Base-by-base conservation (phyloP, 2,797 vertebrate genomes). In the Meriones psammophilus region DNA sequence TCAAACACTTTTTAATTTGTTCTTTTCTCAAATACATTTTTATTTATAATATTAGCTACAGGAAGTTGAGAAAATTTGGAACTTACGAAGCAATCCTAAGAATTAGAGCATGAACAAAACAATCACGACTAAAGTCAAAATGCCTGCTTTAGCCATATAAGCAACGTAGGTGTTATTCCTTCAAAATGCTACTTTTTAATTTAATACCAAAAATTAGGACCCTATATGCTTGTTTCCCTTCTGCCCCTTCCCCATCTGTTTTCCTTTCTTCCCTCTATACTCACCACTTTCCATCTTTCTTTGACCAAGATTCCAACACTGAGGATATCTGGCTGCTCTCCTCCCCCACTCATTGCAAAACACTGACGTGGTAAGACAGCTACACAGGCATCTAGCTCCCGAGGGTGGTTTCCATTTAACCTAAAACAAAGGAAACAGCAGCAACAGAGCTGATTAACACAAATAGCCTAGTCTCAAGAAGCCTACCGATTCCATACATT, bases 251-350 rank as follows among this genome's bases (percentile, higher is more conserved):
- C 12, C 30, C 13, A 30, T 28, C 50, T 56, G 30, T 36, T 42
- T 33, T 66, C 33, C n/a, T 36, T 20, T 69, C 62, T 58, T 36
- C 54, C 79, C 6, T 58, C 17, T 28, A 91, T 94, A 99, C 99
- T 99, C 97, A 99, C 99, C 99, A 99, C 99, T 98, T 99, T 99
- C 99, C 99, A 99, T 99, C 99, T 99, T 98, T 99, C 99, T 98
- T 99, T 99, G 97, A 99, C 99, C 97, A 99, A 97, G 97, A 99
- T 99, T 98, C 99, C 99, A 97, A 99, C 99, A 97, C 98, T 99
- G 92, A 99, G 99, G 98, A 99, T 99, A 98, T 99, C 99, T 71
- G 99, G 98, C 97, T 99, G 99, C 98, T 99, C 99, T 95, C 98
- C 99, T 98, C 99, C 99, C 97, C 99, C 99, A 94, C 99, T 99